Base-by-base conservation (phyloP, 2,113 vertebrate genomes). In the Machaerirhynchus nigripectus region DNA sequence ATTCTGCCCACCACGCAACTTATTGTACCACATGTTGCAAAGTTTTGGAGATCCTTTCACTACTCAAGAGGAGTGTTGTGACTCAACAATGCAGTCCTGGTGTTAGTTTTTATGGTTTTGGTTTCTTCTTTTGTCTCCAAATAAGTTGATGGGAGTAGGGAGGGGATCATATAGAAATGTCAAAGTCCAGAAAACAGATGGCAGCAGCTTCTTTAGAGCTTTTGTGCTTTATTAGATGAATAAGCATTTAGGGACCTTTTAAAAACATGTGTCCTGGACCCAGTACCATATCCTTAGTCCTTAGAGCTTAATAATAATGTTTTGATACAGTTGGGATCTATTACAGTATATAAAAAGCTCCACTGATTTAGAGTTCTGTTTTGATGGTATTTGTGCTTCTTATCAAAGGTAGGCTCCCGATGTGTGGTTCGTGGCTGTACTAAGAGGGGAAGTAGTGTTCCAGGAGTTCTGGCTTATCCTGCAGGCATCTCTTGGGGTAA, bases 201-300 rank as follows among this genome's bases (percentile, higher is more conserved):
- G 70, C 69, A 76, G 42, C 20, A 53, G 40, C 30, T 94, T 90
- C 49, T 83, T 93, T 31, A 74, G 47, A 84, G 91, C 53, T 87
- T 84, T 92, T 83, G 61, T 68, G 61, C 37, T 20, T 53, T 79
- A 63, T 42, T 80, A 37, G 35, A n/a, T 47, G 44, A 83, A 83
- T 70, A 80, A 89, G 57, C 47, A 67, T 89, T 83, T 69, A 81
- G 96, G 71, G 89, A 75, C 85, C 60, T 63, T 84, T 95, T 90
- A 91, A 94, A 96, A 87, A 26, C 35, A 60, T 47, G 24, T 80
- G n/a, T 94, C 49, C 71, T 95, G 88, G 77, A 89, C 61, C 21
- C 22, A 39, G 19, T 87, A 57, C 73, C 47, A 11, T 83, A 85
- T 71, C 68, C 22, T 74, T 82, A 46, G 42, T 79, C 92, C 74